Evolutionary conservation across 37 sponge, comb jelly and placozoan species (phyloP), one percentile per base, ranked within the genome.

Genomic region (Haliclona indistincta): DNA sequence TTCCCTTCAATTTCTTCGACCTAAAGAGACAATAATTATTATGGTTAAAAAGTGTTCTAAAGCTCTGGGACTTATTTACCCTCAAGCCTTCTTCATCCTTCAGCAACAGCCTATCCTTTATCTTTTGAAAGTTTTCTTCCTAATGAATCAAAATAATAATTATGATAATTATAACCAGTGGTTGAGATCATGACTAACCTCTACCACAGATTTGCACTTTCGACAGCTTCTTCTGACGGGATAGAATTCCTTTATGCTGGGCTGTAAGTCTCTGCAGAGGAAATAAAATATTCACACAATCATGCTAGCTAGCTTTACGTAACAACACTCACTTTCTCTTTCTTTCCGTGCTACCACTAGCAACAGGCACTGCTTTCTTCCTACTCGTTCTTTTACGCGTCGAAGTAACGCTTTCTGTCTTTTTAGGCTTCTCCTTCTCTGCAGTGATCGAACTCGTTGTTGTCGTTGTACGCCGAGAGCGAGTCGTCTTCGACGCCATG

Each of bases 1-100:
- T 97, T 97, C 1, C 79, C 93, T 30, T 84, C 84, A 41, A 80
- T 71, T 25, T 84, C 77, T 30, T 84, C 73, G 2, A 80, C 84
- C 84, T 84, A 39, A 45, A 37, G 29, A 19, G 28, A 30, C 32
- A 17, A 19, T 23, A 72, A 23, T 43, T 20, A 2, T 5, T 32
- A 25, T 22, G 3, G 11, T 34, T 20, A 22, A 22, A 29, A 43
- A 26, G 4, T 37, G 26, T 11, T 3, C n/a, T 19, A 43, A 47
- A 1, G n/a, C 8, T 22, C 6, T 23, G 1, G 0, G n/a, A 25
- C 39, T 29, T 19, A 25, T 32, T 51, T 36, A 75, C 84, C 76
- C 79, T 69, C 65, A 89, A 35, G 0, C 85, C 85, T 29, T 72
- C 74, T 47, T 83, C 85, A 10, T 78, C 64, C 52, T 83, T 70